Conservation (phyloP, 2,797 vertebrate genomes). For the Anguilla anguilla region DNA sequence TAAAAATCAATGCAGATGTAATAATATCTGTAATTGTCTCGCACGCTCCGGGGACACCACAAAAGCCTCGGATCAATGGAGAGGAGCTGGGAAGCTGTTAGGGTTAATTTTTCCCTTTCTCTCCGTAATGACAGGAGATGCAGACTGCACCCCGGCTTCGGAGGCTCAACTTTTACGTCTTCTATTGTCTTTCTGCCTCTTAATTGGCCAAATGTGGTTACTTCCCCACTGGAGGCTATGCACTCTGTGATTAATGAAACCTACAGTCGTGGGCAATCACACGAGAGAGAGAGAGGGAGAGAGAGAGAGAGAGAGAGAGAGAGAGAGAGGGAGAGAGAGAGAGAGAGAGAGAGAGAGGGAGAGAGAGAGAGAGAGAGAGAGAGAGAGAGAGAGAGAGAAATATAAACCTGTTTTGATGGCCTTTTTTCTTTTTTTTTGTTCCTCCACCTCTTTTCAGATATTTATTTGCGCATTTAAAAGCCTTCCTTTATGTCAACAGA, state of each 20-base stretch:
- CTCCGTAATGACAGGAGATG: conserved; percentile 76
- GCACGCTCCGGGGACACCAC: conserved; percentile 77
- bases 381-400: conserved; percentile 47
- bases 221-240: conserved; percentile 72
- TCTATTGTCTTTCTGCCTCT: conserved; percentile 75
- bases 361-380: no score
- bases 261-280: conserved; percentile 74
- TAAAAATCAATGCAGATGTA: conserved; percentile 83
- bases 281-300: conserved; percentile 57
- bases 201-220: conserved; percentile 82
- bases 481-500: conserved; percentile 58
- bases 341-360: no score
- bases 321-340: not conserved
- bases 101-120: conserved; percentile 81
- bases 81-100: conserved; percentile 73
- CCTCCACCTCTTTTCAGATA: conserved; percentile 50
- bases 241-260: conserved; percentile 79
- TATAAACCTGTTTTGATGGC: conserved; percentile 64
- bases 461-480: conserved; percentile 48
- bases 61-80: conserved; percentile 81
- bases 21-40: conserved; percentile 87
- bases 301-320: conserved; percentile 49
- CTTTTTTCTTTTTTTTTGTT: conserved; percentile 57
- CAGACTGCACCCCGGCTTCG: conserved; percentile 63
- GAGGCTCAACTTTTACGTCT: conserved; percentile 75